phyloP scores from a whole-genome alignment of 64 coral and sea anemone genomes.

The Montipora sp. region DNA sequence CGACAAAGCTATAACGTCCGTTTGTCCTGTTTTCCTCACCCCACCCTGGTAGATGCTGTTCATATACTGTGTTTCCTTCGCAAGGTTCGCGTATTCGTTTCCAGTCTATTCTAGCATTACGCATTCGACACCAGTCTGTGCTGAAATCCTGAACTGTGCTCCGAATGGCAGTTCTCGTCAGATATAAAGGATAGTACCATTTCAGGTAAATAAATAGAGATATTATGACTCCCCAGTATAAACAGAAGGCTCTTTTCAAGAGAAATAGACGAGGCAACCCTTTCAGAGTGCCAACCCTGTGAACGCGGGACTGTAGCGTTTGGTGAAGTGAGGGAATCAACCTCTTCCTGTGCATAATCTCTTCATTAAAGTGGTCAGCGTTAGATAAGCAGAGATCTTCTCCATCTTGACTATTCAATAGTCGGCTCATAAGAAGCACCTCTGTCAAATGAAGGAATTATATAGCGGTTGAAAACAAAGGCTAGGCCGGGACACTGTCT shows the following conservation, averaged over 20 bases:
- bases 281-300: constrained; percentile 61
- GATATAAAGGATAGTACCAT: constrained; percentile 83
- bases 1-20: constrained; percentile 64
- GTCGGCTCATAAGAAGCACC: constrained; percentile 4
- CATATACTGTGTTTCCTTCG: constrained; percentile 53
- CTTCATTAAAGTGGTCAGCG: background rate
- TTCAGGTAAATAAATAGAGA: constrained; percentile 75
- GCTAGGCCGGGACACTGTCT: background rate
- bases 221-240: constrained; percentile 83
- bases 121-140: constrained; percentile 89
- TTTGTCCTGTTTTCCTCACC: constrained; percentile 61
- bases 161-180: constrained; percentile 75
- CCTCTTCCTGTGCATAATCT: constrained; percentile 33
- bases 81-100: constrained; percentile 73
- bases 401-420: background rate
- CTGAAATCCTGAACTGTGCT: constrained; percentile 75
- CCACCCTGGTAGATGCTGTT: constrained; percentile 28
- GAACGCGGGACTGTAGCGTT: constrained; percentile 46
- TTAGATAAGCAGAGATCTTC: background rate
- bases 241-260: constrained; percentile 74
- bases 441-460: background rate
- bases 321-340: constrained; percentile 5
- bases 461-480: background rate
- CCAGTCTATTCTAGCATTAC: constrained; percentile 81
- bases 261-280: constrained; percentile 80